phyloP scores from a whole-genome alignment of 2,797 vertebrate genomes.

The Stomatorhinus walkeri region DNA sequence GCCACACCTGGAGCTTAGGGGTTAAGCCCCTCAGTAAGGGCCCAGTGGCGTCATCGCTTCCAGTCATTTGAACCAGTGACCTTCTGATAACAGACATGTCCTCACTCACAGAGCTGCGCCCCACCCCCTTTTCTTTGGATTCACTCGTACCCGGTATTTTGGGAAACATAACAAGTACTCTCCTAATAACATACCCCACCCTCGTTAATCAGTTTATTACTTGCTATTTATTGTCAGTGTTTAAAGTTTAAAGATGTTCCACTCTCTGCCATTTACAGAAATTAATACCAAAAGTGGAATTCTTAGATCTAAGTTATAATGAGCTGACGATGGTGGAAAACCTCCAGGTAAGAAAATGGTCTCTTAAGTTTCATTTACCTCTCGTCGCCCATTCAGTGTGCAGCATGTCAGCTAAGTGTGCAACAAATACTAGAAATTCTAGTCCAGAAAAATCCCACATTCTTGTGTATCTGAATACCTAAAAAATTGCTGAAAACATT shows the following conservation, averaged over 20 bases:
- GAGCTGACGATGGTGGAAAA: constrained; percentile 79
- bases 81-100: not conserved
- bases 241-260: not conserved
- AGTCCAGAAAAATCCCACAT: not conserved
- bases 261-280: constrained; percentile 60
- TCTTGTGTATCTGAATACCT: not conserved
- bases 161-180: not conserved
- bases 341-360: constrained; percentile 68
- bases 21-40: not conserved
- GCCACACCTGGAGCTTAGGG: not conserved
- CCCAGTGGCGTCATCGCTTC: not conserved
- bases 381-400: not conserved
- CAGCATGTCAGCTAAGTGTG: not conserved
- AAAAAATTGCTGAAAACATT: not conserved
- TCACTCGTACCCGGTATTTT: not conserved
- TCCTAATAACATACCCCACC: not conserved
- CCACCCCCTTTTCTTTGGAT: not conserved
- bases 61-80: not conserved
- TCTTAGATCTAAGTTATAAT: constrained; percentile 91
- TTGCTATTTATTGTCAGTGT: not conserved
- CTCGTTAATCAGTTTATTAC: not conserved
- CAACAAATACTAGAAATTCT: not conserved
- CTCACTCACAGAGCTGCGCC: not conserved
- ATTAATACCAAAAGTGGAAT: constrained; percentile 89
- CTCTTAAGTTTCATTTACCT: constrained; percentile 15